phyloP scores from a whole-genome alignment of 2,888 invertebrate genomes.

The Athalia rosae region DNA sequence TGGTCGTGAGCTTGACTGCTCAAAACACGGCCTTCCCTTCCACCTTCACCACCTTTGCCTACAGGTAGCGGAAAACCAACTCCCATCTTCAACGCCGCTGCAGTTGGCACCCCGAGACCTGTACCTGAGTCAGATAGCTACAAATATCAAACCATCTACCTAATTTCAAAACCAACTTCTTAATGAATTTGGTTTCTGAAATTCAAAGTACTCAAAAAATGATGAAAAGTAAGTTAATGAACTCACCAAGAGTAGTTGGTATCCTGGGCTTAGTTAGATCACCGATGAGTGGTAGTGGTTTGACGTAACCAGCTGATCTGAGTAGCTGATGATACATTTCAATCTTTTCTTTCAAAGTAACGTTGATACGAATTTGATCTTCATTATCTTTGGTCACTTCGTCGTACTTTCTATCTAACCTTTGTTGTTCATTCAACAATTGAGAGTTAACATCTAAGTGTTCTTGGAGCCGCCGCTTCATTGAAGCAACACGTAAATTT shows the following conservation, averaged over 20 bases:
- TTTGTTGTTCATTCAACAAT: conserved; percentile 86
- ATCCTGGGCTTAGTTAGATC: conserved; percentile 67
- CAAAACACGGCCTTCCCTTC: conserved; percentile 82
- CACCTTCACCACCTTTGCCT: conserved; percentile 82
- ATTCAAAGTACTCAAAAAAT: background rate
- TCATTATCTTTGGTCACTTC: conserved; percentile 82
- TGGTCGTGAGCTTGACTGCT: conserved; percentile 75
- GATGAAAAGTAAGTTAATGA: background rate
- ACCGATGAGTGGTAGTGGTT: conserved; percentile 64
- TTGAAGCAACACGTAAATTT: conserved; percentile 85
- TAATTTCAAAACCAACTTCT: no score
- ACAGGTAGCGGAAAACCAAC: conserved; percentile 86
- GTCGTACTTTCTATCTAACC: conserved; percentile 85
- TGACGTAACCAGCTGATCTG: conserved; percentile 65
- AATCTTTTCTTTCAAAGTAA: conserved; percentile 77
- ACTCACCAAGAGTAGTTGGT: conserved; percentile 65
- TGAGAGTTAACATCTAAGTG: conserved; percentile 84
- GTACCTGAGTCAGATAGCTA: conserved; percentile 55
- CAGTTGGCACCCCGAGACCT: conserved; percentile 84
- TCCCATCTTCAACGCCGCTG: conserved; percentile 90
- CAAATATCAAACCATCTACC: conserved; percentile 32
- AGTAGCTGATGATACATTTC: conserved; percentile 69
- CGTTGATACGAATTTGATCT: conserved; percentile 79
- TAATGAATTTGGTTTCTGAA: background rate
- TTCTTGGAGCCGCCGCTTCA: conserved; percentile 86